phyloP scores from a whole-genome alignment of 2,888 invertebrate species.

The Deroplatys truncata region DNA sequence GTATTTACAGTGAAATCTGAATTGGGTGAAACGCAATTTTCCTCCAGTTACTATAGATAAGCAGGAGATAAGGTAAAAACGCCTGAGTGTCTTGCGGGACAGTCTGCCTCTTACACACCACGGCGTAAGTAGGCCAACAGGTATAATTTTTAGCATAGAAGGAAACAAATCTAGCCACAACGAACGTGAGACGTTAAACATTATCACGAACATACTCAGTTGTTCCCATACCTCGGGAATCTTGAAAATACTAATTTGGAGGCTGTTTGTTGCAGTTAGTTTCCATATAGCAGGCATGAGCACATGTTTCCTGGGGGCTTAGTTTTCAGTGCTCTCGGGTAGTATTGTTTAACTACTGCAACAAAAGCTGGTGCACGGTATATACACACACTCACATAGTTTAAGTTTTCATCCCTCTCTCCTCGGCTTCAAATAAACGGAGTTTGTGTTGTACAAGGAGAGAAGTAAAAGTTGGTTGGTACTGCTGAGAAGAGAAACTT shows the following conservation, averaged over 20 bases:
- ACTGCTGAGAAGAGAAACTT: background rate
- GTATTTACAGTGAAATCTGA: too few species aligned
- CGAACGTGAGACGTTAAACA: background rate
- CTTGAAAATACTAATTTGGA: background rate
- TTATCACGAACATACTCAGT: background rate
- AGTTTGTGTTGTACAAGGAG: background rate
- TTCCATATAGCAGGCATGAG: background rate
- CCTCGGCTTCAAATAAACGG: background rate
- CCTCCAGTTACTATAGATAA: too few species aligned
- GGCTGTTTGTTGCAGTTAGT: background rate
- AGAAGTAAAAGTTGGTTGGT: background rate
- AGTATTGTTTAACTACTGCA: background rate
- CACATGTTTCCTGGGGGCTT: background rate
- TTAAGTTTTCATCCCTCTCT: background rate
- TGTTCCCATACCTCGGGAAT: background rate
- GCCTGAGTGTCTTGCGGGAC: too few species aligned
- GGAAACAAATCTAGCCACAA: background rate
- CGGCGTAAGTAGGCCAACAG: too few species aligned
- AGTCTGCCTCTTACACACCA: too few species aligned
- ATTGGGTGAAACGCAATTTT: too few species aligned
- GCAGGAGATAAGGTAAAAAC: too few species aligned
- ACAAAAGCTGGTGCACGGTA: background rate
- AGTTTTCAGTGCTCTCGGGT: background rate
- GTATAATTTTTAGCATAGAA: too few species aligned
- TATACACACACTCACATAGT: background rate